Conservation (phyloP, 2,797 vertebrate species). For the Chanos chanos region DNA sequence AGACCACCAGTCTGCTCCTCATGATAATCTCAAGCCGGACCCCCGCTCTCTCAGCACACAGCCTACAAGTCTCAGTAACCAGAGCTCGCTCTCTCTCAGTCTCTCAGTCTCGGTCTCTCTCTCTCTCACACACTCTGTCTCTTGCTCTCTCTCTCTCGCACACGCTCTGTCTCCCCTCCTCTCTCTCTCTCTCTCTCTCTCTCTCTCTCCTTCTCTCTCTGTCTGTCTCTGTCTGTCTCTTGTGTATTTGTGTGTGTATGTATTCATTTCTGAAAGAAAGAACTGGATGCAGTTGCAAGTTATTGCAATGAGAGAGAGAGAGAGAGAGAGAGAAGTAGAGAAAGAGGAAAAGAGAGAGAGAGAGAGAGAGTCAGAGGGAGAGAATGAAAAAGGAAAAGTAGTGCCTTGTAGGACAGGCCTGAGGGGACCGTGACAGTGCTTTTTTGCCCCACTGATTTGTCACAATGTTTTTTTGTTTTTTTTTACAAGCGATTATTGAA, state of each 20-base stretch:
- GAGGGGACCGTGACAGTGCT: conserved; percentile 21
- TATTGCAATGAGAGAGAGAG: too few relatives aligned
- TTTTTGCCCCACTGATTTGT: conserved; percentile 26
- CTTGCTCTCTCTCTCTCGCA: not conserved
- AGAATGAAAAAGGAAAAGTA: conserved; percentile 9
- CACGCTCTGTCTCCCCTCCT: too few relatives aligned
- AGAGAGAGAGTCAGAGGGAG: conserved; percentile 48
- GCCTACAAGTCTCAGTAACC: conserved; percentile 47
- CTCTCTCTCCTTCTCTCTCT: too few relatives aligned
- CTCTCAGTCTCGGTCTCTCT: not conserved
- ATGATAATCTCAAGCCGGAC: conserved; percentile 97
- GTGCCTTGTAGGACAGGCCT: conserved; percentile 66
- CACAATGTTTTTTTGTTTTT: not conserved
- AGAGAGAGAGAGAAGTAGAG: conserved; percentile 42
- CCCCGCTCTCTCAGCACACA: conserved; percentile 49
- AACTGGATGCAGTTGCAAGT: too few relatives aligned
- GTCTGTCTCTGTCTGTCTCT: not conserved
- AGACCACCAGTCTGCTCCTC: conserved; percentile 95
- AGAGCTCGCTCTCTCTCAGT: conserved; percentile 26
- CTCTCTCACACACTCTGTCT: not conserved
- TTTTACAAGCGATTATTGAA: conserved; percentile 9
- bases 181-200: too few relatives aligned
- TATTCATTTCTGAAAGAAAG: not conserved
- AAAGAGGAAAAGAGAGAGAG: conserved; percentile 39
- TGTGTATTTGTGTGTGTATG: not conserved